Conservation (phyloP, 2,113 vertebrate genomes). For the Lophochroa leadbeateri region DNA sequence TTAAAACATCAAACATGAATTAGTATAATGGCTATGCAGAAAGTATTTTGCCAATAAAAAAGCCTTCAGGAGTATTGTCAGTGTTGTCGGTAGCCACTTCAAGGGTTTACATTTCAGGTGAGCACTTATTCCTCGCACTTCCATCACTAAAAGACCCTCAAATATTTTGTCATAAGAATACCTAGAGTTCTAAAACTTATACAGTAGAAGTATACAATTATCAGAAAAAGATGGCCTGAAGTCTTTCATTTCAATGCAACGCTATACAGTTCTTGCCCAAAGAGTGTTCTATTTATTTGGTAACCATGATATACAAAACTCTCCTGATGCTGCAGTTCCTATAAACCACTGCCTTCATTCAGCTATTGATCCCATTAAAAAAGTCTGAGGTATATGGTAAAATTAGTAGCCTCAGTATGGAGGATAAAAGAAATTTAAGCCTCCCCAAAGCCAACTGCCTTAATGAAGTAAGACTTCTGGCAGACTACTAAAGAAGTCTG, state of each 20-base stretch:
- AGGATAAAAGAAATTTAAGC: neutral
- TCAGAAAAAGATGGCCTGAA: neutral
- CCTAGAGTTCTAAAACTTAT: neutral
- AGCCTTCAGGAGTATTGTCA: neutral
- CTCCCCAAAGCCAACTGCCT: fast-evolving
- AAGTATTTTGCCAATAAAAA: neutral
- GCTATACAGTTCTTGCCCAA: neutral
- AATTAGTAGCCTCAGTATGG: neutral
- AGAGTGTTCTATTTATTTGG: neutral
- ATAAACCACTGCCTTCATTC: neutral
- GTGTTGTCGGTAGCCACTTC: neutral
- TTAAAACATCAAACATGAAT: conserved; percentile 46
- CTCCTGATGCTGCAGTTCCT: neutral
- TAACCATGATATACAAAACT: neutral
- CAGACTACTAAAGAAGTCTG: neutral
- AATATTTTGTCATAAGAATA: neutral
- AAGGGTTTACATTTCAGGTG: neutral
- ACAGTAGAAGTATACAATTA: neutral
- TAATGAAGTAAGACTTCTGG: neutral
- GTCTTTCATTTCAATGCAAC: neutral
- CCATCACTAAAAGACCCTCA: neutral
- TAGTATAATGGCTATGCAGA: neutral
- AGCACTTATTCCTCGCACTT: neutral
- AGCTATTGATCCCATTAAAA: neutral
- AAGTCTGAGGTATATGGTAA: neutral